phyloP scores from a whole-genome alignment of 2,113 vertebrate species.

The Eurypyga helias region DNA sequence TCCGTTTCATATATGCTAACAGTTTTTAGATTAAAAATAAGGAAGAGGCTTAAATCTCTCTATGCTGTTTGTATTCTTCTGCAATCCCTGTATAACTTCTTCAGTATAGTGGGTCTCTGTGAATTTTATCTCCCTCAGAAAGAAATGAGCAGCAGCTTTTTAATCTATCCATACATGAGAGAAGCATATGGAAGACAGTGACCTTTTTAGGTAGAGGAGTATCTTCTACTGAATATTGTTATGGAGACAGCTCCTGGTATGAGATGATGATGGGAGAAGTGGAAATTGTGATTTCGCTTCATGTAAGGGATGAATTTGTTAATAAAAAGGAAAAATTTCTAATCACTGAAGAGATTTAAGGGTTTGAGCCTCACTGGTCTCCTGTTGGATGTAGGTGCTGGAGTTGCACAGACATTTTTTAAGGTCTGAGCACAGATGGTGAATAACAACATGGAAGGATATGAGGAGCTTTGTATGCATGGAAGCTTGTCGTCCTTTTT shows the following conservation, averaged over 20 bases:
- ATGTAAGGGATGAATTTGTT: neutral
- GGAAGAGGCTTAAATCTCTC: neutral
- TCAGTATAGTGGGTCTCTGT: neutral
- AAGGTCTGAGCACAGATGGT: neutral
- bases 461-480: neutral
- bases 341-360: neutral
- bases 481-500: neutral
- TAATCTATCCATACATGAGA: neutral
- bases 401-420: neutral
- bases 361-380: neutral
- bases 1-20: neutral
- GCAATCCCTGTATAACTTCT: neutral
- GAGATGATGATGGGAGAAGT: neutral
- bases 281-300: neutral
- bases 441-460: neutral
- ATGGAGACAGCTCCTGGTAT: neutral
- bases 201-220: neutral
- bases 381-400: neutral
- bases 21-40: constrained; percentile 23
- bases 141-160: constrained; percentile 10
- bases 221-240: neutral
- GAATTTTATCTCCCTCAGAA: constrained; percentile 4
- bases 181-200: neutral
- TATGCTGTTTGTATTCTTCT: neutral
- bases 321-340: neutral